Conservation (phyloP, 1,140 invertebrate species). For the Trachymyrmex septentrionalis region DNA sequence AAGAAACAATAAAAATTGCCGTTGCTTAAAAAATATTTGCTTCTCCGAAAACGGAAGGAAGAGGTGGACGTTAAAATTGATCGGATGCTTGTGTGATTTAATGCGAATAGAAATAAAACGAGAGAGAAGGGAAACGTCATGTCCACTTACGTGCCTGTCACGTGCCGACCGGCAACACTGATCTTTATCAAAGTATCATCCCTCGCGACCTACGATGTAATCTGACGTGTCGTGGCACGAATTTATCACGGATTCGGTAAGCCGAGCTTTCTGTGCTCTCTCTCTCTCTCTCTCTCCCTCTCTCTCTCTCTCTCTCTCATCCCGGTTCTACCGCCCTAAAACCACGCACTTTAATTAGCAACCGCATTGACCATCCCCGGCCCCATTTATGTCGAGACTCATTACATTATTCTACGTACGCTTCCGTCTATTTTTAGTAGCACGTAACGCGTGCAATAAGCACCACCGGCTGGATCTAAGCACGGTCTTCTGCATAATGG, state of each 20-base stretch:
- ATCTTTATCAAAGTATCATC: slow-evolving; percentile 15
- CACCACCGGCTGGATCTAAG: slow-evolving; percentile 21
- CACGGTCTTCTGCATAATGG: slow-evolving; percentile 34
- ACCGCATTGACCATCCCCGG: slow-evolving; percentile 28
- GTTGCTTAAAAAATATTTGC: neutral
- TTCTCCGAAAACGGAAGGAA: too few relatives aligned
- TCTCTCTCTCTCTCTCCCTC: neutral
- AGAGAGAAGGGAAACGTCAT: neutral
- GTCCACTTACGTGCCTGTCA: slow-evolving; percentile 14
- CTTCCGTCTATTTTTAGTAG: slow-evolving; percentile 47
- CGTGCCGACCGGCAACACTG: neutral
- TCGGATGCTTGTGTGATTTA: neutral
- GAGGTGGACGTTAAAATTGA: neutral
- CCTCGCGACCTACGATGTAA: slow-evolving; percentile 3
- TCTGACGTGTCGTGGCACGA: slow-evolving; percentile 16
- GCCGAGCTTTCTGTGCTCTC: neutral
- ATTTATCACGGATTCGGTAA: slow-evolving; percentile 37
- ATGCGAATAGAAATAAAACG: neutral
- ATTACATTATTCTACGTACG: slow-evolving; percentile 45
- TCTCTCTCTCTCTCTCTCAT: neutral
- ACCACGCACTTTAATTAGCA: slow-evolving; percentile 57
- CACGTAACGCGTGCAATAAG: slow-evolving; percentile 44
- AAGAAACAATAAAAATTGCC: neutral
- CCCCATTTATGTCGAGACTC: slow-evolving; percentile 39
- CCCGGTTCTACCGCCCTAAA: slow-evolving; percentile 1